Evolutionary conservation across 2,113 vertebrate species (phyloP).

Genomic region (Meles meles): DNA sequence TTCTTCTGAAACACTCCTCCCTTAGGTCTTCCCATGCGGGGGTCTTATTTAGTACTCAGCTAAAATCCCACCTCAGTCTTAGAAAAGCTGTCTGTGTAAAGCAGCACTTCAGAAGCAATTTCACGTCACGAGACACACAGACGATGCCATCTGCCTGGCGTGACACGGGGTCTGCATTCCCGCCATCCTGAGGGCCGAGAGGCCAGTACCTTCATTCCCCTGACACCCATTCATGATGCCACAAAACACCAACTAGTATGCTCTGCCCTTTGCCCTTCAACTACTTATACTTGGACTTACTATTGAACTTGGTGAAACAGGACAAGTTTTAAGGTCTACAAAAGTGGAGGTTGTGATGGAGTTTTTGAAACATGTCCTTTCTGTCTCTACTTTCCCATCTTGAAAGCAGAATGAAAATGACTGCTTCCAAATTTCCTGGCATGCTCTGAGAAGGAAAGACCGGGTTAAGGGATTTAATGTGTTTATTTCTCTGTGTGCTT

Average conservation of each 20-base stretch:
- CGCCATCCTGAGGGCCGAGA: not conserved
- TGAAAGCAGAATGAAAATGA: slow-evolving; percentile 29
- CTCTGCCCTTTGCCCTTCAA: not conserved
- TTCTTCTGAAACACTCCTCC: not conserved
- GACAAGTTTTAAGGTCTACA: not conserved
- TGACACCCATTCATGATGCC: too few species aligned
- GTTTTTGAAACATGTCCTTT: not conserved
- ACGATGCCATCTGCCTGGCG: not conserved
- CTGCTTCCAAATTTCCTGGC: not conserved
- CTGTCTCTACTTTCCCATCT: not conserved
- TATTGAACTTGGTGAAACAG: not conserved
- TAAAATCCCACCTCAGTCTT: not conserved
- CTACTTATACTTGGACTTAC: not conserved
- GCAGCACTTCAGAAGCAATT: not conserved
- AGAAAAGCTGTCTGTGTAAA: not conserved
- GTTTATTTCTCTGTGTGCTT: not conserved
- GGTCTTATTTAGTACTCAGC: not conserved
- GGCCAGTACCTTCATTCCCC: not conserved
- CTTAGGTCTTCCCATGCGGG: not conserved
- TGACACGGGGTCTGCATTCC: not conserved
- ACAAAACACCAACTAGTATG: not conserved
- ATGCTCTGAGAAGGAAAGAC: not conserved
- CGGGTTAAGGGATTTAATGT: not conserved
- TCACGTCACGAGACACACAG: not conserved
- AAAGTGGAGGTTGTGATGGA: not conserved